These are phyloP conservation scores for Hirudinaria manillensis DNA, from an alignment of 2,888 invertebrate genomes.

Conservation along the genomic window DNA sequence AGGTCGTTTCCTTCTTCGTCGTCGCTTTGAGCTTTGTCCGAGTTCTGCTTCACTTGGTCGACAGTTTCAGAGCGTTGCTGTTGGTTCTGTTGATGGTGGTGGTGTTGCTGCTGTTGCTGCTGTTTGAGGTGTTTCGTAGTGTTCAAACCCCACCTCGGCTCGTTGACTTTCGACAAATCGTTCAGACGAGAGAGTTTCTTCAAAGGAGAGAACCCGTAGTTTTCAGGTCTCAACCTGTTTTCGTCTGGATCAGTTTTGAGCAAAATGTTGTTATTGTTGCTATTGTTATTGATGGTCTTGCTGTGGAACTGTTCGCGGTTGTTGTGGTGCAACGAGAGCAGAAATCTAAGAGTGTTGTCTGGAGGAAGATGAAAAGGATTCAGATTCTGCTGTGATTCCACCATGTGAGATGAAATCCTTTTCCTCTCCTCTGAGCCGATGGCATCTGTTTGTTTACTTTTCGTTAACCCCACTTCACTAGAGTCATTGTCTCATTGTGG, in stretches of 20 bases:
- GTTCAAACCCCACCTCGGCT: not conserved
- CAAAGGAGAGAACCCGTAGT: not conserved
- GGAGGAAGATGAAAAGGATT: not conserved
- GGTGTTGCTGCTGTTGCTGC: not conserved
- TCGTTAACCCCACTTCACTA: too few species aligned
- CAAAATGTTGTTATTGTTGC: not conserved
- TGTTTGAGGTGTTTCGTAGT: not conserved
- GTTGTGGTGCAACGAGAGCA: not conserved
- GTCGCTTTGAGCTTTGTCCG: constrained; percentile 1
- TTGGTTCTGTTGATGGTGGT: not conserved
- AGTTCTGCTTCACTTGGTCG: not conserved
- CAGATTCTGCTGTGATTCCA: not conserved
- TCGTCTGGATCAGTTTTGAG: not conserved
- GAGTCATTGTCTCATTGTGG: too few species aligned
- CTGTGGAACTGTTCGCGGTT: not conserved
- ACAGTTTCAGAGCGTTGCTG: not conserved
- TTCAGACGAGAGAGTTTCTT: not conserved
- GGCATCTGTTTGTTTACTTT: too few species aligned
- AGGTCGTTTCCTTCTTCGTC: constrained; percentile 11
- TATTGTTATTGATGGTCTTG: too few species aligned
- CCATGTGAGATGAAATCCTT: too few species aligned
- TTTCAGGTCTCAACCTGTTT: not conserved
- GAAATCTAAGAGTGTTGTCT: constrained; percentile 12
- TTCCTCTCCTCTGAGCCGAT: too few species aligned
- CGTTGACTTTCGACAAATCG: not conserved